Evolutionary conservation across 2,797 vertebrate genomes (phyloP).

Genomic region (Furcifer pardalis): DNA sequence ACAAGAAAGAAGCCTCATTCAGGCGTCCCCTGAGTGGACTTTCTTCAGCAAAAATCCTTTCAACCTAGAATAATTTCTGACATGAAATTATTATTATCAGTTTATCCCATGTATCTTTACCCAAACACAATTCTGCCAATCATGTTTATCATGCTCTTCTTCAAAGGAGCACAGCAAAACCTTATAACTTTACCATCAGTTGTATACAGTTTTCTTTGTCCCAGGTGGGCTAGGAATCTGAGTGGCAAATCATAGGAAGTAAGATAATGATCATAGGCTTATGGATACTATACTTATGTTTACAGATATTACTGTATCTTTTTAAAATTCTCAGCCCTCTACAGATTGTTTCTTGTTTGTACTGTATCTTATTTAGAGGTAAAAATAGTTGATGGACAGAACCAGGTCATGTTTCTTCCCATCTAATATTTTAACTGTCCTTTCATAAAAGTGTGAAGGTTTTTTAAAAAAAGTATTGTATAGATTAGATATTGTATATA

Average conservation of each 20-base stretch:
- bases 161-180: not conserved
- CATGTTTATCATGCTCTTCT: not conserved
- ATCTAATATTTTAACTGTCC: not conserved
- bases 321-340: not conserved
- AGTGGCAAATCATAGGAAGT: not conserved
- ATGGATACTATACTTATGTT: not conserved
- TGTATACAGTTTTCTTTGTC: not conserved
- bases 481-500: no score
- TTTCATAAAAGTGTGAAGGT: not conserved
- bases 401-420: not conserved
- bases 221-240: not conserved
- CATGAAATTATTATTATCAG: no score
- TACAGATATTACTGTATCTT: not conserved
- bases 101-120: no score
- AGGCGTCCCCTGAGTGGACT: no score
- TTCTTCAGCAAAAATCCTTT: no score
- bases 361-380: not conserved
- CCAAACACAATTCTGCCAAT: no score
- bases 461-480: no score
- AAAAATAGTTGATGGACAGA: not conserved
- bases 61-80: no score
- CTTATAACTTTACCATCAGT: not conserved
- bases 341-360: not conserved
- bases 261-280: not conserved
- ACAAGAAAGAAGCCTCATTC: no score